Percentiles rank a stretch among this genome's conserved stretches.
phyloP scores from a whole-genome alignment of 1,140 invertebrate species.

The Polypedilum vanderplanki region DNA sequence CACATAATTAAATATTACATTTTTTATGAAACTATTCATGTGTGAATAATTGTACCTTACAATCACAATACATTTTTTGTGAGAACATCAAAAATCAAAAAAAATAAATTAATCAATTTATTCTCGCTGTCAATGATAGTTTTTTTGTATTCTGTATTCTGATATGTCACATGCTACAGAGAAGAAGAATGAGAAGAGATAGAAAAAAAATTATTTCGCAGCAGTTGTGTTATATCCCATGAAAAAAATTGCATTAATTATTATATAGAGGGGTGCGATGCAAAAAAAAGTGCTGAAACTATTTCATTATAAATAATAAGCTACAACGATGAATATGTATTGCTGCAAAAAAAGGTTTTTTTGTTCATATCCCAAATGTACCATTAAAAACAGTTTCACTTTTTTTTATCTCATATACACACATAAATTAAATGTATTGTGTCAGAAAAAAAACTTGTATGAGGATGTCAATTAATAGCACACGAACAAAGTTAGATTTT shows the following conservation, averaged over 20 bases:
- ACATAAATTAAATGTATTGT: not conserved
- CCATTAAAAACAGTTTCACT: slow-evolving; percentile 1
- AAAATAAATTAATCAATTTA: too few species aligned
- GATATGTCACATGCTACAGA: too few species aligned
- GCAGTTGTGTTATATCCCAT: not conserved
- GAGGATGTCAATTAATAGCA: slow-evolving; percentile 23
- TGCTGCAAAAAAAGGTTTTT: too few species aligned
- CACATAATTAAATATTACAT: too few species aligned
- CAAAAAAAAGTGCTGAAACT: not conserved
- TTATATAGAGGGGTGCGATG: not conserved
- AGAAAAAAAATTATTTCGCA: not conserved
- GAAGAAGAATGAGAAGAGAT: too few species aligned
- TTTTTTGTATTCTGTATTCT: too few species aligned
- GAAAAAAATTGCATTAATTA: slow-evolving; percentile 16
- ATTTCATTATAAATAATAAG: slow-evolving; percentile 5
- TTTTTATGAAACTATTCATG: too few species aligned
- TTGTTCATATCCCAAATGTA: slow-evolving; percentile 19
- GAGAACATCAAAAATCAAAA: too few species aligned
- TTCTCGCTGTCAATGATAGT: too few species aligned
- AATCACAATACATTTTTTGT: too few species aligned
- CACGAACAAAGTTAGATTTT: not conserved
- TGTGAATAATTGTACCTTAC: too few species aligned
- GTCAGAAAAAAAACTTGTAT: not conserved
- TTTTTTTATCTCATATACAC: not conserved
- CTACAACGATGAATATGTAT: not conserved